Evolutionary conservation across 2,797 vertebrate genomes (phyloP), one percentile per base, ranked within the genome.

Genomic region (Hyperoplus lanceolatus): DNA sequence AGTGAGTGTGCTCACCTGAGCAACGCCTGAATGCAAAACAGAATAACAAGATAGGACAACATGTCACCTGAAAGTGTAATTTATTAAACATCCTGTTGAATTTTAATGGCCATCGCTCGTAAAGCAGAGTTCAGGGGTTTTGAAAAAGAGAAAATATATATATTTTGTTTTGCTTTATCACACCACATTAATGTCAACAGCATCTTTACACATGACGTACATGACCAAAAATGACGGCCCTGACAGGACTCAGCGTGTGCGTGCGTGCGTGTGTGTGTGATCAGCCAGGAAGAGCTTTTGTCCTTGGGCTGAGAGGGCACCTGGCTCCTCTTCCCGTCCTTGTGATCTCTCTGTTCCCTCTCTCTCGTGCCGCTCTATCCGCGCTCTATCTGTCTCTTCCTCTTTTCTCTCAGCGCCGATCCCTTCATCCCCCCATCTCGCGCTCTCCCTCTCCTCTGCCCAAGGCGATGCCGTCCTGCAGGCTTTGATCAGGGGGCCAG

Each of bases 401-500:
- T 86, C 93, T 93, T 86, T 89, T 88, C 91, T 90, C 87, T 85
- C 85, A 75, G 78, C 90, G 86, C 80, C 80, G 85, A 90, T 92
- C 92, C 90, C 93, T 92, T 91, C 90, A 92, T 92, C 89, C 90
- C 84, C 88, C 62, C 89, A 83, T 91, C 91, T 85, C 83, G 85
- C 85, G 75, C 86, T 89, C 91, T 93, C 87, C 88, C 91, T 93
- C 93, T 95, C 89, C 87, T 88, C 92, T 92, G 95, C 95, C 95
- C 93, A 94, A 93, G 94, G 95, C 95, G 80, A 95, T 93, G 94
- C 92, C 90, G 93, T 94, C 95, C 95, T 95, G 93, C 93, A 94
- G 92, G 94, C 95, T 95, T 95, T 95, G 95, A 96, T 96, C 95
- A 94, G 91, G 92, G 91, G 94, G 94, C 94, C 94, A 92, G 93